Percentiles rank a stretch among this genome's conserved stretches.
Evolutionary conservation across 2,888 invertebrate genomes (phyloP).

Genomic region (Timema cristinae): DNA sequence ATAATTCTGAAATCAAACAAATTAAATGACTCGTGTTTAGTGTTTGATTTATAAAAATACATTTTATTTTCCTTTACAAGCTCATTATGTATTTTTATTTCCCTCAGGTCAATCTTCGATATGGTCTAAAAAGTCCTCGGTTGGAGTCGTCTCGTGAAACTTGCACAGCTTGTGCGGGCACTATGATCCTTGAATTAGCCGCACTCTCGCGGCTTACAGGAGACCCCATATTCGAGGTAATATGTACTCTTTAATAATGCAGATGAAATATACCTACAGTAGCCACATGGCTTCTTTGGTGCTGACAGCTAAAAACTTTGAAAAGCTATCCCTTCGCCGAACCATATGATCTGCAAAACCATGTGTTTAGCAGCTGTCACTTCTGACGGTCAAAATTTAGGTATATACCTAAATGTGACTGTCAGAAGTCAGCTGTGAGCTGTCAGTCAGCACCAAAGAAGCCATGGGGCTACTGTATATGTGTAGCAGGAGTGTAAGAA

Average conservation of each 20-base stretch:
- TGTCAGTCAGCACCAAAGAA: no score
- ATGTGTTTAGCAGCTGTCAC: no score
- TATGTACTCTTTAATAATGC: neutral
- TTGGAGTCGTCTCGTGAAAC: slow-evolving; percentile 79
- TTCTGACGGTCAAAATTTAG: no score
- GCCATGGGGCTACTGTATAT: no score
- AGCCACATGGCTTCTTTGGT: no score
- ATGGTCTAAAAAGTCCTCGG: slow-evolving; percentile 74
- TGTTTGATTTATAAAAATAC: neutral
- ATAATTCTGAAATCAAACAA: neutral
- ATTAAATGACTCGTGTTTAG: neutral
- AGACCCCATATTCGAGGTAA: slow-evolving; percentile 80
- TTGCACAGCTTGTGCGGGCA: slow-evolving; percentile 97
- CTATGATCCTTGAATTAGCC: slow-evolving; percentile 96
- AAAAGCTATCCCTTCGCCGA: no score
- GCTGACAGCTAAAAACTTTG: no score
- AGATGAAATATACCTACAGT: no score
- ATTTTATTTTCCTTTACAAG: neutral
- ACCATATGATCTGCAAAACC: no score
- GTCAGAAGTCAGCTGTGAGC: no score
- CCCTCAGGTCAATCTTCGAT: slow-evolving; percentile 68
- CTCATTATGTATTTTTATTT: slow-evolving; percentile 2
- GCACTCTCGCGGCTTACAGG: slow-evolving; percentile 90
- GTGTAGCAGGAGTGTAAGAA: no score
- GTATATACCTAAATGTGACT: no score